Percentiles rank a stretch among this genome's conserved stretches.
phyloP scores from a whole-genome alignment of 2,888 invertebrate genomes.

The Rhodophaea formosa region DNA sequence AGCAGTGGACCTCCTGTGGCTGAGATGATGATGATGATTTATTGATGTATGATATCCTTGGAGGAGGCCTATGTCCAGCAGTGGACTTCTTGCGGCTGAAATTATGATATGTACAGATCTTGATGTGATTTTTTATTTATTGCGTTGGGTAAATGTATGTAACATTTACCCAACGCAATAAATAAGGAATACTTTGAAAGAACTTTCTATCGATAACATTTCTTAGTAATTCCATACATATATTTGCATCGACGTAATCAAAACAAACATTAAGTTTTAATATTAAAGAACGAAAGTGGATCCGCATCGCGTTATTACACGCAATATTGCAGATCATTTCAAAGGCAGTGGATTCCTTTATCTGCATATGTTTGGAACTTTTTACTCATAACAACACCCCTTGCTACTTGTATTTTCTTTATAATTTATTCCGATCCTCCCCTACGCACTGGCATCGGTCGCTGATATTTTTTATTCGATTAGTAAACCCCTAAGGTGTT shows the following conservation, averaged over 20 bases:
- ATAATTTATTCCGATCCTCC: constrained; percentile 80
- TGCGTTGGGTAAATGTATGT: too few species aligned
- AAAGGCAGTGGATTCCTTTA: constrained; percentile 58
- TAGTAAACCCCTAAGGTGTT: constrained; percentile 83
- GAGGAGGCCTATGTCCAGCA: too few species aligned
- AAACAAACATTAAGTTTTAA: constrained; percentile 14
- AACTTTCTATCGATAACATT: too few species aligned
- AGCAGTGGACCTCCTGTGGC: too few species aligned
- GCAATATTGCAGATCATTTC: constrained; percentile 57
- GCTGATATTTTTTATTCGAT: constrained; percentile 83
- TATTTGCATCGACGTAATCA: not conserved
- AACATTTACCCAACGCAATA: too few species aligned
- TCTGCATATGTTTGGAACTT: constrained; percentile 71
- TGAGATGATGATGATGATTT: too few species aligned
- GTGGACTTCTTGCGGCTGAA: too few species aligned
- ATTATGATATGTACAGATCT: too few species aligned
- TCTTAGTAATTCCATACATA: not conserved
- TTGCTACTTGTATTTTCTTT: constrained; percentile 78
- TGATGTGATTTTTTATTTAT: too few species aligned
- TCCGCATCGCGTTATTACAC: constrained; percentile 35
- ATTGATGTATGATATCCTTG: too few species aligned
- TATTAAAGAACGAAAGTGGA: constrained; percentile 10
- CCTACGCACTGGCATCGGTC: constrained; percentile 79
- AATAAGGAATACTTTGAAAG: too few species aligned
- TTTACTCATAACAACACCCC: constrained; percentile 73